These are phyloP conservation scores for Rosalia funebris DNA, from an alignment of 2,888 invertebrate species.

Conservation along the genomic window DNA sequence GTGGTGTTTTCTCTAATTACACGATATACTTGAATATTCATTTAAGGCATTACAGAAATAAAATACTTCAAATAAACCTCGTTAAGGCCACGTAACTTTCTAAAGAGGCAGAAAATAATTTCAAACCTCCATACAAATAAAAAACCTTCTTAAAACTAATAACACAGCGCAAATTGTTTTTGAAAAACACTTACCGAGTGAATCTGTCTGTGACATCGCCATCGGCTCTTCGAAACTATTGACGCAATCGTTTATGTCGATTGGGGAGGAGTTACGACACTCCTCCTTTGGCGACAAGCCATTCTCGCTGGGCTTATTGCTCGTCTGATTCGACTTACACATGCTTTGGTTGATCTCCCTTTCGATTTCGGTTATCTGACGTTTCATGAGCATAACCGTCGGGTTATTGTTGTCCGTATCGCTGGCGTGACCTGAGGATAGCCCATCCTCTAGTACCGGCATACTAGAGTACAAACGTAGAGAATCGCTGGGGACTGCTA, in stretches of 20 bases:
- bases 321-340: slow-evolving; percentile 58
- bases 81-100: too few relatives aligned
- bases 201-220: slow-evolving; percentile 58
- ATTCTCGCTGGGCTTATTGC: slow-evolving; percentile 55
- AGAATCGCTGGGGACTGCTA: slow-evolving; percentile 72
- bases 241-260: slow-evolving; percentile 59
- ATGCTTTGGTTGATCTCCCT: slow-evolving; percentile 75
- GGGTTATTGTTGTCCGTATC: slow-evolving; percentile 92
- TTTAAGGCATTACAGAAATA: too few relatives aligned
- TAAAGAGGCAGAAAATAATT: background rate
- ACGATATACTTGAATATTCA: too few relatives aligned
- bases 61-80: too few relatives aligned
- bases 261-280: slow-evolving; percentile 51
- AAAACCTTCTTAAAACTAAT: too few relatives aligned
- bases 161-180: too few relatives aligned
- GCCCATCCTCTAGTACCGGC: slow-evolving; percentile 93
- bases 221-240: slow-evolving; percentile 59
- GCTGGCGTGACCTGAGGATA: slow-evolving; percentile 93
- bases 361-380: slow-evolving; percentile 80
- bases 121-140: too few relatives aligned
- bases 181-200: slow-evolving; percentile 53
- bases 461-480: slow-evolving; percentile 79
- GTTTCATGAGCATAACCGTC: slow-evolving; percentile 71
- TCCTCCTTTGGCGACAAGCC: slow-evolving; percentile 57
- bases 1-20: slow-evolving; percentile 69